Conservation (phyloP, 2,888 invertebrate genomes). For the Apeira syringaria region DNA sequence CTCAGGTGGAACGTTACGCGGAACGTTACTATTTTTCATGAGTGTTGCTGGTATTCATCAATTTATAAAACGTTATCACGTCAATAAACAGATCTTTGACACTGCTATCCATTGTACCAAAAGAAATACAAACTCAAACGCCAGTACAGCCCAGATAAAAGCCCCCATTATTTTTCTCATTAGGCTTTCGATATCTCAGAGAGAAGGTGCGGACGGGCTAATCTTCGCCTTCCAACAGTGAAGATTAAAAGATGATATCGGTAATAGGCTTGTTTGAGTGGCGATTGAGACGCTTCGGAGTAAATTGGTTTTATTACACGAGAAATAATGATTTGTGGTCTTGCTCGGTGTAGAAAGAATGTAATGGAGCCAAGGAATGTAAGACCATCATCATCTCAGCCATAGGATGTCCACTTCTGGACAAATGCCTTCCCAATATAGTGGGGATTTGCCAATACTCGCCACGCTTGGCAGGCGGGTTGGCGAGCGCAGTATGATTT, state of each 20-base stretch:
- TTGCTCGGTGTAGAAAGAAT: neutral
- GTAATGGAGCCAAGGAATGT: no score
- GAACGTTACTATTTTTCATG: no score
- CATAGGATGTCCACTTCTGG: no score
- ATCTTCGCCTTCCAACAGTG: conserved; percentile 42
- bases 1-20: no score
- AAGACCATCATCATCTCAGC: no score
- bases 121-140: conserved; percentile 27
- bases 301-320: conserved; percentile 12
- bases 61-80: no score
- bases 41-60: no score
- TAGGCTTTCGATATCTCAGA: conserved; percentile 30
- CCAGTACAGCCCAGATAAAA: conserved; percentile 32
- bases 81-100: neutral
- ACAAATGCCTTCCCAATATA: no score
- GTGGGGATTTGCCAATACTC: no score
- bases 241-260: conserved; percentile 43
- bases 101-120: neutral
- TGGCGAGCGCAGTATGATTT: no score
- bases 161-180: conserved; percentile 38
- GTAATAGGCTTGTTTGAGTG: conserved; percentile 14
- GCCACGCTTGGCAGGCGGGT: no score
- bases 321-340: neutral
- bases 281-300: conserved; percentile 9
- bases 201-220: conserved; percentile 41